Evolutionary conservation across 2,888 invertebrate species (phyloP).

Genomic region (Dasypogon diadema): DNA sequence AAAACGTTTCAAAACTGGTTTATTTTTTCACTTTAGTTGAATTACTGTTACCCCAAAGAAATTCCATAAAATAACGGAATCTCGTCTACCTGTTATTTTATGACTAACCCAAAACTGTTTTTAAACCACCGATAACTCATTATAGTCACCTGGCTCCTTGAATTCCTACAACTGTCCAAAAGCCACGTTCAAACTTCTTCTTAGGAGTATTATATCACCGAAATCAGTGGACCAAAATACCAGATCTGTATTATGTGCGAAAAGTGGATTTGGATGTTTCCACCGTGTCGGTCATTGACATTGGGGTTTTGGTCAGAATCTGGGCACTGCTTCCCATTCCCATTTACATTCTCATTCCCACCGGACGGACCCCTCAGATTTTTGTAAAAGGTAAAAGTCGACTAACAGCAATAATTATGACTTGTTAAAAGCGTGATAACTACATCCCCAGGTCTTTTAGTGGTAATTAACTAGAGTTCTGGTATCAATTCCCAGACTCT

Average conservation of each 20-base stretch:
- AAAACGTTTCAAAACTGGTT: too few species aligned
- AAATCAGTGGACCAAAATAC: constrained; percentile 24
- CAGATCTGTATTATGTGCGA: constrained; percentile 14
- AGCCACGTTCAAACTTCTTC: too few species aligned
- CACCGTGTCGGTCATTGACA: constrained; percentile 42
- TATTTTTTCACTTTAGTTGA: not conserved
- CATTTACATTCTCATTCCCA: not conserved
- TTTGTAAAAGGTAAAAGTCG: not conserved
- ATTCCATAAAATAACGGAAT: too few species aligned
- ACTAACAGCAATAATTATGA: constrained; percentile 7
- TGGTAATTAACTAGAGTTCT: constrained; percentile 6
- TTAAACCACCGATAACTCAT: too few species aligned
- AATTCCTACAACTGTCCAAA: too few species aligned
- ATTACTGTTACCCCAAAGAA: too few species aligned
- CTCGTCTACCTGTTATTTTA: too few species aligned
- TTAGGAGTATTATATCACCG: not conserved
- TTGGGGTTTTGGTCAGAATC: not conserved
- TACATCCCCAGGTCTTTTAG: constrained; percentile 13
- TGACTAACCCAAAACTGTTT: too few species aligned
- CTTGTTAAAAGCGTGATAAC: constrained; percentile 24
- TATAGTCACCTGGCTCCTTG: too few species aligned
- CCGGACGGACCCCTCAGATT: not conserved
- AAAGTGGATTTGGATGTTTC: not conserved
- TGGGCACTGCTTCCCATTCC: not conserved
- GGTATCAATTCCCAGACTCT: not conserved